Evolutionary conservation across 2,888 invertebrate genomes (phyloP).

Genomic region (Laspeyria flexula): DNA sequence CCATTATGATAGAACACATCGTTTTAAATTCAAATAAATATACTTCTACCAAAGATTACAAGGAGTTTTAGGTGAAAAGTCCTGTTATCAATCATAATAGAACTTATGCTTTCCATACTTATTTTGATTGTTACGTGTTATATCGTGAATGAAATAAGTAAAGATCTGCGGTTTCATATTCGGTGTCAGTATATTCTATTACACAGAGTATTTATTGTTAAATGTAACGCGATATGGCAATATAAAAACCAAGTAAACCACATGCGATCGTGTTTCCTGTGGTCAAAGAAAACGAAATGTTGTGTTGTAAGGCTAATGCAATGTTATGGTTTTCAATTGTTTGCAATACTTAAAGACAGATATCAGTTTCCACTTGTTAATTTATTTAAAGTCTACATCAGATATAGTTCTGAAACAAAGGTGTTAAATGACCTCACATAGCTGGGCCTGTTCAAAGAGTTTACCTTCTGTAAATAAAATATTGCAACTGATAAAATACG

Average conservation of each 20-base stretch:
- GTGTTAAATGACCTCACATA: background rate
- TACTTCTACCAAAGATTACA: too few species aligned
- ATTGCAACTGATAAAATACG: too few species aligned
- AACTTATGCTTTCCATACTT: constrained; percentile 10
- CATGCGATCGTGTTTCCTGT: constrained; percentile 20
- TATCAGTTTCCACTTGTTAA: background rate
- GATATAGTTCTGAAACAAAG: too few species aligned
- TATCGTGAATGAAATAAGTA: constrained; percentile 24
- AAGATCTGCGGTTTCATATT: constrained; percentile 42
- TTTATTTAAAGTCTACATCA: too few species aligned
- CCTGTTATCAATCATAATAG: too few species aligned
- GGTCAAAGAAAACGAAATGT: constrained; percentile 18
- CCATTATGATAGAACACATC: too few species aligned
- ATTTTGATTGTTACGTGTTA: constrained; percentile 23
- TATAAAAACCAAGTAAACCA: constrained; percentile 29
- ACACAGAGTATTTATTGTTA: constrained; percentile 27
- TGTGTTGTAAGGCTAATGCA: constrained; percentile 3
- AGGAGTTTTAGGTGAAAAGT: too few species aligned
- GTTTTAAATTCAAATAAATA: too few species aligned
- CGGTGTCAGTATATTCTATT: constrained; percentile 34
- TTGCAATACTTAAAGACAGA: background rate
- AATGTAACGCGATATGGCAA: constrained; percentile 36
- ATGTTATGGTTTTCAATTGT: background rate
- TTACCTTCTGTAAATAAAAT: too few species aligned
- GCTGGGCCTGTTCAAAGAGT: too few species aligned